phyloP scores from a whole-genome alignment of 92 coral and sea anemone species.

The Palythoa grandis region DNA sequence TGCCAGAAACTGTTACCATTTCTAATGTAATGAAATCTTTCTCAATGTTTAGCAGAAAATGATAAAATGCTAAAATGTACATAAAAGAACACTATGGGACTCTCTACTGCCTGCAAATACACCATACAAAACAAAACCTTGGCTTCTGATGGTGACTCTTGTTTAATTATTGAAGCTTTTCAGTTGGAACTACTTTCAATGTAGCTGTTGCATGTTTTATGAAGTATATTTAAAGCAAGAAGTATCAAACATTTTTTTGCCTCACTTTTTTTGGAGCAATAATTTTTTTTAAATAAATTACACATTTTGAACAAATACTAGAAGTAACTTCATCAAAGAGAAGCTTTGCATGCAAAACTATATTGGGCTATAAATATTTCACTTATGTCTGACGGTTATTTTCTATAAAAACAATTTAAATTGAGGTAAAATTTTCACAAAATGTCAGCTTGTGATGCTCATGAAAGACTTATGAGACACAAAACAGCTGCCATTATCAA shows the following conservation, averaged over 20 bases:
- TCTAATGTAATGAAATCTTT: neutral
- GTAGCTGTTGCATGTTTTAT: slow-evolving; percentile 38
- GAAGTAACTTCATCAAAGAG: neutral
- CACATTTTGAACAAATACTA: neutral
- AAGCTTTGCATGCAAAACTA: neutral
- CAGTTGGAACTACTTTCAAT: slow-evolving; percentile 6
- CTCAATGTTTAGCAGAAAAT: neutral
- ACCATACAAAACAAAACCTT: slow-evolving; percentile 26
- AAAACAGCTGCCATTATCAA: slow-evolving; percentile 42
- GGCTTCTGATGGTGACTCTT: slow-evolving; percentile 21
- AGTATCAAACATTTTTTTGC: neutral
- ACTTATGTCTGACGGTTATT: neutral
- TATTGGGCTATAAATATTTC: neutral
- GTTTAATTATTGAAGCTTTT: slow-evolving; percentile 39
- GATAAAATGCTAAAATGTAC: neutral
- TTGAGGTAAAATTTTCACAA: slow-evolving; percentile 21
- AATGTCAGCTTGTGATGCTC: slow-evolving; percentile 48
- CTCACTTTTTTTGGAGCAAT: neutral
- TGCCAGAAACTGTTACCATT: neutral
- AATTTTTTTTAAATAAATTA: neutral
- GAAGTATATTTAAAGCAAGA: slow-evolving; percentile 9
- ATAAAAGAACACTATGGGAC: neutral
- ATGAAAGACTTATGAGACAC: slow-evolving; percentile 41
- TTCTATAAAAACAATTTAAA: neutral
- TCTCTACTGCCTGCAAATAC: slow-evolving; percentile 1